Base-by-base conservation (phyloP, 1,140 invertebrate species). In the Lepidostoma basale region DNA sequence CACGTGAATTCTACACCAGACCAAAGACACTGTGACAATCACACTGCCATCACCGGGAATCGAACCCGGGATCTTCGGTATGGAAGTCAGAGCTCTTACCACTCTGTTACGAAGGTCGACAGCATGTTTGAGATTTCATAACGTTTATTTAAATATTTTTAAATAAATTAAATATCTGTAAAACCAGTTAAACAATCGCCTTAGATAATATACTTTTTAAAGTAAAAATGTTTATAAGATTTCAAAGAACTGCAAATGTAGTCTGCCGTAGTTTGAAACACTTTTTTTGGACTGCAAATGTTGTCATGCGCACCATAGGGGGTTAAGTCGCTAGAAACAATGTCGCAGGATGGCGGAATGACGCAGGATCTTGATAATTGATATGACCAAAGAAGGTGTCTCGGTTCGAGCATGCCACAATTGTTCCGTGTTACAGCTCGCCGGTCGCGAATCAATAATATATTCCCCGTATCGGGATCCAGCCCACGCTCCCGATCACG, bases 401-500 rank as follows among this genome's bases (percentile, higher is more conserved):
- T 12, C 5, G 23, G 22, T 40, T 59, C 44, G 12, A 56, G 25
- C 33, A 30, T 49, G 28, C 42, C 26, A 36, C 56, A 70, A 62
- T 70, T 62, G 69, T 70, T 70, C 69, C 69, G 64, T 49, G 25
- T 3, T 64, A 33, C 44, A 64, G 14, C 3, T 14, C 25, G 25
- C 45, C 45, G n/a, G 23, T 49, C 42, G 33, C 36, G 42, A 16
- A 45, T 45, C 40, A 40, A 58, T 64, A 52, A 70, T 66, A 28
- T 70, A 67, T 70, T 67, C 68, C 30, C 62, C 28, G 63, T 70
- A 70, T 70, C 68, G 25, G 45, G 59, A 25, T 42, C 63, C 30
- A 56, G 36, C 68, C 68, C 56, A 70, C 68, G 28, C 39, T 16
- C 23, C 22, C 58, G 47, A 70, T 70, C 68, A 59, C 49, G 47